These are phyloP conservation scores for Drosophila nigrodunni DNA, from an alignment of 1,140 invertebrate species.

Conservation along the genomic window DNA sequence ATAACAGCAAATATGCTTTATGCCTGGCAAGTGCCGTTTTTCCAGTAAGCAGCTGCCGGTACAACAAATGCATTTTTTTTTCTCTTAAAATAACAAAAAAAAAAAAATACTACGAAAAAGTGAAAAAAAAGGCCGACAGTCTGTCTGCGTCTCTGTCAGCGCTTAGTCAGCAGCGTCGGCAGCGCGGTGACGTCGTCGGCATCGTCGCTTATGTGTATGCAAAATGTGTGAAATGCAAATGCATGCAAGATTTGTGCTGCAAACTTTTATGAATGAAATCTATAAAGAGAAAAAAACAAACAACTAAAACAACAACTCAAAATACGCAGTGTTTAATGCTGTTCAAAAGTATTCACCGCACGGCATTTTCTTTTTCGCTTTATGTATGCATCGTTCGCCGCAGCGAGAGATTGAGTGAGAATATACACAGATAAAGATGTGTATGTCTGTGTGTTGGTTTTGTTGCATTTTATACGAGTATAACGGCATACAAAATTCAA, in stretches of 20 bases:
- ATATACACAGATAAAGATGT: conserved; percentile 9
- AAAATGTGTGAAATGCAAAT: conserved; percentile 56
- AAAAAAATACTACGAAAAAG: conserved; percentile 12
- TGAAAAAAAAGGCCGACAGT: conserved; percentile 40
- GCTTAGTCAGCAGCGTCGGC: conserved; percentile 45
- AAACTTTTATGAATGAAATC: conserved; percentile 73
- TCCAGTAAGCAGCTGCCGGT: conserved; percentile 35
- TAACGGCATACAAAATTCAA: conserved; percentile 5
- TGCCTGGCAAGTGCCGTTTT: conserved; percentile 33
- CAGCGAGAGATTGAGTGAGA: conserved; percentile 22
- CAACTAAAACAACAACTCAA: conserved; percentile 38
- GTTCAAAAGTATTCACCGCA: conserved; percentile 15
- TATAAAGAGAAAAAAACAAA: conserved; percentile 46
- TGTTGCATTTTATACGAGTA: conserved; percentile 10
- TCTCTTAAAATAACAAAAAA: conserved; percentile 1
- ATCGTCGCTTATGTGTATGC: conserved; percentile 42
- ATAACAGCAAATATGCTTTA: conserved; percentile 16
- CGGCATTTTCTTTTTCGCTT: conserved; percentile 57
- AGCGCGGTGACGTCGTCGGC: conserved; percentile 41
- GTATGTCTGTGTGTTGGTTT: conserved; percentile 6
- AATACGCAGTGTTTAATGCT: conserved; percentile 30
- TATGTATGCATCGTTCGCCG: conserved; percentile 68
- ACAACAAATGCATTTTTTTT: not conserved
- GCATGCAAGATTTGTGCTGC: conserved; percentile 23
- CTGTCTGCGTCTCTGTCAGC: conserved; percentile 44